Base-by-base conservation (phyloP, 1,140 invertebrate species). In the Drosophila watanabei region DNA sequence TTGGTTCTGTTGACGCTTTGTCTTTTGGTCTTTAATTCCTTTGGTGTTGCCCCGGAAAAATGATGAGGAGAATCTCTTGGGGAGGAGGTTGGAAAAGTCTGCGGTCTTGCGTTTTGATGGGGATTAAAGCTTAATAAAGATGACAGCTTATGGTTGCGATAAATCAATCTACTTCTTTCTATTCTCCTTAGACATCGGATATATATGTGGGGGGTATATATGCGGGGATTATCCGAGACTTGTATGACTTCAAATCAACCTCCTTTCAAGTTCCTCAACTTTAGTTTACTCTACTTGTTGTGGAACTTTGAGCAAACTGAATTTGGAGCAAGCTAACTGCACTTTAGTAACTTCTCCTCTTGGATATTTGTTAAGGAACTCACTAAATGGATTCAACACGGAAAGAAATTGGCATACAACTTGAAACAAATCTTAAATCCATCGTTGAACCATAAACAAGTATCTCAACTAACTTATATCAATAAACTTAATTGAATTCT, bases 1-100 rank as follows among this genome's bases (percentile, higher is more conserved):
- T 76, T 54, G 32, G 32, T 32, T 79, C 28, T 79, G 16, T 79
- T 73, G 69, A 66, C 35, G 72, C 72, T 84, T 76, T 89, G 66
- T 82, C 64, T 78, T 84, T 56, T 64, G 54, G 58, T 69, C 73
- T 75, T 46, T 65, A 76, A 76, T 65, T 65, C 59, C 43, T 35
- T 75, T 75, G 59, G 71, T 64, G 60, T 62, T 75, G 39, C 51
- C 30, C 62, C n/a, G 33, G 45, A 7, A 35, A 58, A 71, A 59
- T 72, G 20, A 71, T 30, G 43, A 16, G 35, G 30, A 59, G 46
- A 71, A 35, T 28, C 49, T 33, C 45, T 24, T 14, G 28, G 14
- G 32, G 20, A 13, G 5, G 13, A 10, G 39, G 35, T 11, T 11
- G 51, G 37, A 59, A 51, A 58, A 30, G 54, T 57, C 32, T 46